phyloP scores from a whole-genome alignment of 2,888 invertebrate genomes.

The Tholera decimalis region DNA sequence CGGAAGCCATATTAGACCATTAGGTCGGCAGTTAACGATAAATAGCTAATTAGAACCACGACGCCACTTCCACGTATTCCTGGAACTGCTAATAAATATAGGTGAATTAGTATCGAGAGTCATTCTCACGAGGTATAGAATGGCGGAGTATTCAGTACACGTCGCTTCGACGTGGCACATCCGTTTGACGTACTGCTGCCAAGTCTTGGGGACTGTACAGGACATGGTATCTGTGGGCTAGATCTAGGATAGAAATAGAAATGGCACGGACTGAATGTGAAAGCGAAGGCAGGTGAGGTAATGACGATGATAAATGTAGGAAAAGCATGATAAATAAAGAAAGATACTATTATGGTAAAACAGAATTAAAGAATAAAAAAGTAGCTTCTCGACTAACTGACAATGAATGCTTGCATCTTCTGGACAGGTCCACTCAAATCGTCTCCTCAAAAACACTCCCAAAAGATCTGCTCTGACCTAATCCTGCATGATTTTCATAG shows the following conservation, averaged over 20 bases:
- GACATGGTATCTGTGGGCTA: slow-evolving; percentile 35
- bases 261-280: neutral
- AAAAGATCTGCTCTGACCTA: no score
- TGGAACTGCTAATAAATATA: slow-evolving; percentile 57
- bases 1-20: slow-evolving; percentile 8
- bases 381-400: no score
- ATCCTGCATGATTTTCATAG: no score
- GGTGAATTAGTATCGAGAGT: slow-evolving; percentile 61
- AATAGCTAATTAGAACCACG: slow-evolving; percentile 41
- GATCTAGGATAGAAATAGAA: slow-evolving; percentile 2
- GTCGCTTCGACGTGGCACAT: slow-evolving; percentile 71
- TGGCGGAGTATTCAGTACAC: slow-evolving; percentile 68
- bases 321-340: neutral
- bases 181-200: slow-evolving; percentile 66
- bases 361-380: no score
- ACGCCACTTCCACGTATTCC: slow-evolving; percentile 40
- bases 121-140: slow-evolving; percentile 72
- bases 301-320: no score
- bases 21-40: slow-evolving; percentile 12
- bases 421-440: no score
- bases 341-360: no score
- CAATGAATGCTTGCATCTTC: no score
- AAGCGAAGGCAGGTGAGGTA: neutral
- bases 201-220: slow-evolving; percentile 31
- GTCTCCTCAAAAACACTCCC: no score